Evolutionary conservation across 2,888 invertebrate genomes (phyloP).

Genomic region (Drosophila kanekoi): DNA sequence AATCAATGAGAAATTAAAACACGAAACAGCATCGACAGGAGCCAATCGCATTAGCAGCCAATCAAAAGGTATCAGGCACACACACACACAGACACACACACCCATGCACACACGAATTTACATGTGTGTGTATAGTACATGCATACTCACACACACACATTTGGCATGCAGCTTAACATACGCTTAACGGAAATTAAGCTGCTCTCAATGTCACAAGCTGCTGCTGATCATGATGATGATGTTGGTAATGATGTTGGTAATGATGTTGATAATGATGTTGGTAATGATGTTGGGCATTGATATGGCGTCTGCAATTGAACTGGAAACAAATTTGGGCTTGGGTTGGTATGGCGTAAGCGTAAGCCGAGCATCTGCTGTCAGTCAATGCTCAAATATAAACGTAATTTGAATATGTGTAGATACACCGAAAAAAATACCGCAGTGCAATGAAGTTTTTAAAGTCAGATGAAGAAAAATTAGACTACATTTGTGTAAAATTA

Average conservation of each 20-base stretch:
- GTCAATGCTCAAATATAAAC: constrained; percentile 17
- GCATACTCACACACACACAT: constrained; percentile 1
- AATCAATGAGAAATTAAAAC: constrained; percentile 51
- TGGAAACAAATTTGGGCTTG: constrained; percentile 13
- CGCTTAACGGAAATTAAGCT: constrained; percentile 56
- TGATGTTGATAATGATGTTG: constrained; percentile 2
- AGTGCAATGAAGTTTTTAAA: neutral
- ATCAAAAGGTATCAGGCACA: constrained; percentile 35
- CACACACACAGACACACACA: neutral
- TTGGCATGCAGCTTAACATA: constrained; percentile 11
- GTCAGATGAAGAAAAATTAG: neutral
- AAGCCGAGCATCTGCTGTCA: constrained; percentile 8
- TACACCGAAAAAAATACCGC: neutral
- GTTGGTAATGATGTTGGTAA: neutral
- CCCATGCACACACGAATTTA: neutral
- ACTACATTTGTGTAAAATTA: too few species aligned
- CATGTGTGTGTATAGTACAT: neutral
- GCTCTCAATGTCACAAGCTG: constrained; percentile 32
- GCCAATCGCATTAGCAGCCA: constrained; percentile 55
- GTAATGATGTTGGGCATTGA: constrained; percentile 4
- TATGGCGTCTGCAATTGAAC: constrained; percentile 11
- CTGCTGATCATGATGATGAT: constrained; percentile 8
- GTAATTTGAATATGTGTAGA: constrained; percentile 7
- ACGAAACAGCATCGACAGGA: constrained; percentile 38
- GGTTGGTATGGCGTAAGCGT: constrained; percentile 11